These are phyloP conservation scores for Picathartes gymnocephalus DNA, from an alignment of 2,113 vertebrate genomes.

Conservation along the genomic window DNA sequence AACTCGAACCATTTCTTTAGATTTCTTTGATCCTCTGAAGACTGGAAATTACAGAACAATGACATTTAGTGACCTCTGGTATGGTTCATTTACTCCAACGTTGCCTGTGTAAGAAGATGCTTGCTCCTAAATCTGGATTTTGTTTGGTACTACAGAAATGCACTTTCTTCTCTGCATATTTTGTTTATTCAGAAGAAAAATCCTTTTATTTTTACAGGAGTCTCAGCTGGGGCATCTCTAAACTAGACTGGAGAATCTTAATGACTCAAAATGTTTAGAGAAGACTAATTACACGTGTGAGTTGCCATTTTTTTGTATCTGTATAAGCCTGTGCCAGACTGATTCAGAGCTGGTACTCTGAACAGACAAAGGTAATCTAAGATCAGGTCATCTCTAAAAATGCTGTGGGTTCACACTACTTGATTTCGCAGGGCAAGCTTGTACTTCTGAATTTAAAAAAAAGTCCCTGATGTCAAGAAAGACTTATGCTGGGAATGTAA, in stretches of 20 bases:
- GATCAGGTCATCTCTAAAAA: neutral
- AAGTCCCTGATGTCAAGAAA: neutral
- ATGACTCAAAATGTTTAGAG: neutral
- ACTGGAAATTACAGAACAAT: neutral
- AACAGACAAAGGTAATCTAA: neutral
- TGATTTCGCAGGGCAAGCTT: neutral
- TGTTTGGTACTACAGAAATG: neutral
- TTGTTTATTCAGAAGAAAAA: neutral
- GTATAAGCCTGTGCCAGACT: neutral
- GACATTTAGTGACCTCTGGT: neutral
- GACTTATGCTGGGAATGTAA: neutral
- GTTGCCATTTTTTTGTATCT: neutral
- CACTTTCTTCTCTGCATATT: neutral
- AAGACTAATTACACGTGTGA: rapidly evolving
- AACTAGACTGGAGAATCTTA: neutral
- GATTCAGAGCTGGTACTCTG: neutral
- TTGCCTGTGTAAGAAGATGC: neutral
- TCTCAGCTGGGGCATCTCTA: neutral
- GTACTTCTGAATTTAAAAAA: neutral
- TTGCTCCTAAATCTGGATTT: neutral
- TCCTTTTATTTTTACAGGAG: neutral
- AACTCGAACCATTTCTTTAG: neutral
- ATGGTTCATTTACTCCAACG: neutral
- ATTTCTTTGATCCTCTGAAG: neutral
- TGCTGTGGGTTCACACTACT: neutral